Conservation (phyloP, 2,888 invertebrate species). For the Nebria salina region DNA sequence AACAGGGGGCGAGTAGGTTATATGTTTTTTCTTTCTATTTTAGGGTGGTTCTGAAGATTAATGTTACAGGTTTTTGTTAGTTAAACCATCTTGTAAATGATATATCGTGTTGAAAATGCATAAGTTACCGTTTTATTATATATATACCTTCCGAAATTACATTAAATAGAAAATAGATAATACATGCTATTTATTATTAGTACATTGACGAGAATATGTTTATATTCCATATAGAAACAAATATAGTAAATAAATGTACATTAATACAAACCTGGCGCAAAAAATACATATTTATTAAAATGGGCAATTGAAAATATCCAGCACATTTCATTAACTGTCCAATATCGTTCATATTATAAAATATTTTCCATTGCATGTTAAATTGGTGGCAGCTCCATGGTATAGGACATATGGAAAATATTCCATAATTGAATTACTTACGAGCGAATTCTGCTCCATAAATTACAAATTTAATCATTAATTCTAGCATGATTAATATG, state of each 20-base stretch:
- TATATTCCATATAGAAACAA: too few species aligned
- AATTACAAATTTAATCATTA: constrained; percentile 23
- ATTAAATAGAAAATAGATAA: neutral
- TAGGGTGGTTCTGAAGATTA: neutral
- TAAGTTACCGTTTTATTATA: neutral
- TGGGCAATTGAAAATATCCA: neutral
- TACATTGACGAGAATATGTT: too few species aligned
- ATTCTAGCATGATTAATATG: constrained; percentile 16
- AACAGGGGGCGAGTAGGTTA: neutral
- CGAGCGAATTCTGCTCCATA: constrained; percentile 9
- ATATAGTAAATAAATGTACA: too few species aligned
- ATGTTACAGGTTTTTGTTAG: constrained; percentile 1
- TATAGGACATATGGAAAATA: constrained; percentile 5
- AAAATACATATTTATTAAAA: neutral
- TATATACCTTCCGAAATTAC: neutral
- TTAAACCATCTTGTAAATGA: constrained; percentile 1
- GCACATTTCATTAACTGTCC: neutral
- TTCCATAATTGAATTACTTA: constrained; percentile 15
- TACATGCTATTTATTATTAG: neutral
- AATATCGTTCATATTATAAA: neutral
- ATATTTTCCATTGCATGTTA: neutral
- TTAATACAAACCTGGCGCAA: neutral
- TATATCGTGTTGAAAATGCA: neutral
- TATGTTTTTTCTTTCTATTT: neutral
- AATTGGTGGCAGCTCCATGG: neutral